Evolutionary conservation across 2,888 invertebrate genomes (phyloP), one percentile per base, ranked within the genome.

Genomic region (Amiota minor): DNA sequence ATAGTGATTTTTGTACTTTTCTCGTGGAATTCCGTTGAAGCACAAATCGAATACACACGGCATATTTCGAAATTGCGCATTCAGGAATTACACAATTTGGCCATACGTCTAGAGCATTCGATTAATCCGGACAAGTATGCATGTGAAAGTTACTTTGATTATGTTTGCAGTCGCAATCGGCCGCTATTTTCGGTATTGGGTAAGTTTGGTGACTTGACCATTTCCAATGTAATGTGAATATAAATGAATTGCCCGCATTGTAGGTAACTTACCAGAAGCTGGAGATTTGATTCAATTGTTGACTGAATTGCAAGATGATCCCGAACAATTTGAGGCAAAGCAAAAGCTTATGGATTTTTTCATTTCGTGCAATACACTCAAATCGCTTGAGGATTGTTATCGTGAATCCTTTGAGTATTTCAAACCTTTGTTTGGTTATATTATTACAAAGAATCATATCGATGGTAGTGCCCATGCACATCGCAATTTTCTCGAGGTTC

Each of bases 171-270:
- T 72, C 82, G 82, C 2, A 87, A 88, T 80, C 79, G 83, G 8
- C 89, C 89, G 0, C 74, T 89, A 11, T 89, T 88, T 71, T 86
- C 89, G 0, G 71, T 89, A 2, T 78, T 89, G 85, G 89, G 89
- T 84, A 78, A 72, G 82, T 77, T 70, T 11, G 16, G 14, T 46
- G 46, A 11, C 16, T 20, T n/a, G 14, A 16, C n/a, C 50, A 1
- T 53, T 53, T 2, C 8, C n/a, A 16, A 14, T 16, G 35, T 4
- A 35, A 35, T 35, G 35, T 35, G 35, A 35, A 35, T 35, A 53
- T n/a, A 9, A 53, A 16, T 53, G 53, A 53, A 9, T 53, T 16
- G 10, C 10, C 8, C 10, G 35, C 35, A 35, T 35, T 35, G 35
- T 62, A 88, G 89, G 89, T 47, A 84, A 87, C 64, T 71, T 80